phyloP scores from a whole-genome alignment of 1,140 invertebrate genomes.

The Globodera rostochiensis region DNA sequence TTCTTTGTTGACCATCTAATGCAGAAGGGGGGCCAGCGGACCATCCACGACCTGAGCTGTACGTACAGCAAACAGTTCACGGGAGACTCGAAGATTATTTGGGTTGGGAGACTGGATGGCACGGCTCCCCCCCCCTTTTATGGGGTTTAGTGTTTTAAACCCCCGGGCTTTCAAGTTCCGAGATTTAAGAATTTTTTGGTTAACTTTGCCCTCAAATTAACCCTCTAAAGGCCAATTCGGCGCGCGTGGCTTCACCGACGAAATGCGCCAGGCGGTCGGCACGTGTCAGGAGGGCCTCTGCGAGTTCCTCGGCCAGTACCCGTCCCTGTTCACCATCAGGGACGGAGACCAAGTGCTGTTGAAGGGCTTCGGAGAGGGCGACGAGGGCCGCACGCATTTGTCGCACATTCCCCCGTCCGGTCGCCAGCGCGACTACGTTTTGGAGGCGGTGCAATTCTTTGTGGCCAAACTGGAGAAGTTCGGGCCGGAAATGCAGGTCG shows the following conservation, averaged over 20 bases:
- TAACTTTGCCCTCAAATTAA: too few relatives aligned
- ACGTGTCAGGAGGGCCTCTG: constrained; percentile 73
- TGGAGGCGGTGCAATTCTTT: constrained; percentile 90
- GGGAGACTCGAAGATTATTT: neutral
- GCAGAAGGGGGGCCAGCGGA: constrained; percentile 80
- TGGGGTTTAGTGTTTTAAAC: neutral
- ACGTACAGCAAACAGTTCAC: constrained; percentile 78
- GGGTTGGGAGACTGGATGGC: too few relatives aligned
- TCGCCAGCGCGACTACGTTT: constrained; percentile 69
- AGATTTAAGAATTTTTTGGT: too few relatives aligned
- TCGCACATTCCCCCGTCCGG: constrained; percentile 67
- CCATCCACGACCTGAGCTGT: constrained; percentile 90
- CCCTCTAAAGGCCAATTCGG: constrained; percentile 44
- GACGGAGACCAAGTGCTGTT: constrained; percentile 81
- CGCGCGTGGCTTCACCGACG: constrained; percentile 57
- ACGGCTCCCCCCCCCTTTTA: too few relatives aligned
- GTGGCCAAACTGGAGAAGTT: constrained; percentile 83
- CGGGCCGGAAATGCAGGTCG: constrained; percentile 79
- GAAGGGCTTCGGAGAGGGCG: constrained; percentile 73
- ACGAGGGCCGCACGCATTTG: constrained; percentile 64
- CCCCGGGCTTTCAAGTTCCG: neutral
- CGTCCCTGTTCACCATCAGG: constrained; percentile 84
- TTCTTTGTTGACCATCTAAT: constrained; percentile 92
- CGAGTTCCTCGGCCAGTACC: constrained; percentile 83
- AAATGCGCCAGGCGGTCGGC: constrained; percentile 65